A percentile compares a stretch with the other conserved stretches of the same genome.
These are phyloP conservation scores for Heliconius hermathena DNA, from an alignment of 1,140 invertebrate species.

Conservation along the genomic window DNA sequence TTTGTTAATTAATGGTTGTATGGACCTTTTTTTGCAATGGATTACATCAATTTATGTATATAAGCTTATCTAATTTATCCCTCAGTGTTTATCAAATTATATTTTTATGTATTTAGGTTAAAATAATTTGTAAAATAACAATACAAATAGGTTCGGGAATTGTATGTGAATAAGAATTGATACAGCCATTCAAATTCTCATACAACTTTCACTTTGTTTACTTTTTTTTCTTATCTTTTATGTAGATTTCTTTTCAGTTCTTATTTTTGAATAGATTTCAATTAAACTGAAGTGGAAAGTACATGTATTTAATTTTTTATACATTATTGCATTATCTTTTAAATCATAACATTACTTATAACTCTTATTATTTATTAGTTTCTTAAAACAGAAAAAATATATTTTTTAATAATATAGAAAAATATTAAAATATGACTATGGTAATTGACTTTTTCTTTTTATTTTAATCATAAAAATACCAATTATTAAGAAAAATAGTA, in stretches of 20 bases:
- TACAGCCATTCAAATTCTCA: background rate
- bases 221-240: background rate
- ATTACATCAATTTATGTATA: background rate
- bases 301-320: background rate
- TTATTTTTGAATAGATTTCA: background rate
- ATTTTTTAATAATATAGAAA: too few species aligned
- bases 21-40: background rate
- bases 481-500: too few species aligned
- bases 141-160: background rate
- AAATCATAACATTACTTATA: too few species aligned
- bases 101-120: slow-evolving; percentile 14
- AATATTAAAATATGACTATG: too few species aligned
- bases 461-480: too few species aligned
- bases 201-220: slow-evolving; percentile 10
- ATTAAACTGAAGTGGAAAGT: background rate
- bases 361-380: too few species aligned
- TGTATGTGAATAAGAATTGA: background rate
- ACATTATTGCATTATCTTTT: too few species aligned
- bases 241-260: background rate
- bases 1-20: background rate
- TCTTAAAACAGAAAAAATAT: too few species aligned
- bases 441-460: too few species aligned
- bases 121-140: background rate
- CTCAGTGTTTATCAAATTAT: background rate
- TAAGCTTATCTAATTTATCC: slow-evolving; percentile 8